These are phyloP conservation scores for Folsomia candida DNA, from an alignment of 2,888 invertebrate species.

Conservation along the genomic window DNA sequence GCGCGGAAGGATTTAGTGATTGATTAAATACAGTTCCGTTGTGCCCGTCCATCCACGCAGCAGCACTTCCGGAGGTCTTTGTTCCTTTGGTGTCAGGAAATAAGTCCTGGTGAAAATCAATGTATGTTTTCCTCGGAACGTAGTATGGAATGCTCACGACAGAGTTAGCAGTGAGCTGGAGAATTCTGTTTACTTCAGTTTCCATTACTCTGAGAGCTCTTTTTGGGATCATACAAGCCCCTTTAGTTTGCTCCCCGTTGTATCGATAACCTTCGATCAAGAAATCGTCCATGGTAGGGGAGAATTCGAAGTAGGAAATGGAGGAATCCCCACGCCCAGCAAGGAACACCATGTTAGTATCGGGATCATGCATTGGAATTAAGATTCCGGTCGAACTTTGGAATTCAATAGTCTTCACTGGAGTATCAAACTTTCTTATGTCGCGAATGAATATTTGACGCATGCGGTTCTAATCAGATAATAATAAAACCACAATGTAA, in stretches of 20 bases:
- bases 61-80: constrained; percentile 73
- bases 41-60: constrained; percentile 76
- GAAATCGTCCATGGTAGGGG: constrained; percentile 76
- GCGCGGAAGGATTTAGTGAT: constrained; percentile 68
- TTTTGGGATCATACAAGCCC: constrained; percentile 88
- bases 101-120: constrained; percentile 90
- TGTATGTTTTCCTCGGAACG: constrained; percentile 87
- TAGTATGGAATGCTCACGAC: constrained; percentile 93
- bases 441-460: constrained; percentile 88
- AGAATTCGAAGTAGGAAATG: constrained; percentile 84
- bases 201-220: constrained; percentile 92
- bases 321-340: constrained; percentile 93
- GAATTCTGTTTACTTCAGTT: constrained; percentile 87
- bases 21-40: constrained; percentile 76
- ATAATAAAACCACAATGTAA: not conserved
- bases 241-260: constrained; percentile 79
- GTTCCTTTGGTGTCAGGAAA: constrained; percentile 86
- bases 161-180: constrained; percentile 79
- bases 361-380: constrained; percentile 88
- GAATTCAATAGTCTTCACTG: constrained; percentile 52
- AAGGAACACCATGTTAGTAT: constrained; percentile 92
- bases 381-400: constrained; percentile 62
- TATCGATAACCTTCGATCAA: constrained; percentile 71
- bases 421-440: constrained; percentile 77
- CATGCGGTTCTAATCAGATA: constrained; percentile 63